phyloP scores from a whole-genome alignment of 1,140 invertebrate genomes.

The Cyclina sinensis region DNA sequence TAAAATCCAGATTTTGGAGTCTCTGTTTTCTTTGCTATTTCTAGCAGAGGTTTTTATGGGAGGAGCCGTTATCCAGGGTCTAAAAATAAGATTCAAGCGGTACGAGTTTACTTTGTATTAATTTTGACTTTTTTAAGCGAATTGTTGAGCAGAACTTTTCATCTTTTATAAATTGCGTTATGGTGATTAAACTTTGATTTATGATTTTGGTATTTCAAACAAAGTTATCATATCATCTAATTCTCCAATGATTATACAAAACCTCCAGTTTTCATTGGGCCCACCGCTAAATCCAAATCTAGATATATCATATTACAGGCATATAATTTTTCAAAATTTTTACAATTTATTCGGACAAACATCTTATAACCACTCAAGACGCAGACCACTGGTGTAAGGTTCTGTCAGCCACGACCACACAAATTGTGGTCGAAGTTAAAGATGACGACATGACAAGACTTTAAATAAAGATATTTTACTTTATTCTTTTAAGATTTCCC shows the following conservation, averaged over 20 bases:
- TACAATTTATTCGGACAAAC: conserved; percentile 21
- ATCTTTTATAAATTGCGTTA: too few relatives aligned
- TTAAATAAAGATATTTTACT: too few relatives aligned
- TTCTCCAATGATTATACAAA: neutral
- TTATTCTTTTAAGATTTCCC: too few relatives aligned
- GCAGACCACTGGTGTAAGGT: neutral
- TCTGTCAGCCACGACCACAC: conserved; percentile 13
- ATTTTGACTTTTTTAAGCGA: too few relatives aligned
- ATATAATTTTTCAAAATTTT: conserved; percentile 28
- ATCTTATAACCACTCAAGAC: neutral
- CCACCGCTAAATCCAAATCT: neutral
- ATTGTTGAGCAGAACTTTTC: too few relatives aligned
- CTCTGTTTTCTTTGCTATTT: too few relatives aligned
- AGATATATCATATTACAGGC: neutral
- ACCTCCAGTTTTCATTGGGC: neutral
- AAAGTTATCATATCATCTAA: neutral
- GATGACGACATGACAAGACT: neutral
- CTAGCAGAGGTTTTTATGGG: too few relatives aligned
- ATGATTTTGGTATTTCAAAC: neutral
- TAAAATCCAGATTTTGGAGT: too few relatives aligned
- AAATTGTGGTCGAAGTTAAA: neutral
- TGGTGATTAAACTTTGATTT: conserved; percentile 1
- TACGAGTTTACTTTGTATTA: too few relatives aligned
- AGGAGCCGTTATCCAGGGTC: too few relatives aligned
- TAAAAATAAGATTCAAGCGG: too few relatives aligned